Evolutionary conservation across 2,113 vertebrate species (phyloP).

Genomic region (Xiphias gladius): DNA sequence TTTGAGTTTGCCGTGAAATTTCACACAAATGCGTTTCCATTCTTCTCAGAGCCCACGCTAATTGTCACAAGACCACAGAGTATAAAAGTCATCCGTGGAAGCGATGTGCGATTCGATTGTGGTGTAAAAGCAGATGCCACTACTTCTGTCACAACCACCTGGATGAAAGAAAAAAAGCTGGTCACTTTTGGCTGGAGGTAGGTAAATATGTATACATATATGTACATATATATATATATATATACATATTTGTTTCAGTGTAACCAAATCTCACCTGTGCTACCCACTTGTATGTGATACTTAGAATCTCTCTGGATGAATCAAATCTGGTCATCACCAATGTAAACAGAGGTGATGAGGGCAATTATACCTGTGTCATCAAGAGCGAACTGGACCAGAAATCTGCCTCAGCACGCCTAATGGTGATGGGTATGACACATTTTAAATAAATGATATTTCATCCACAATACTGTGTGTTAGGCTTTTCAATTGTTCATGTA

Average conservation of each 20-base stretch:
- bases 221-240: no score
- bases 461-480: not conserved
- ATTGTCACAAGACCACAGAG: slow-evolving; percentile 91
- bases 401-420: slow-evolving; percentile 91
- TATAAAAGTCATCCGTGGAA: slow-evolving; percentile 88
- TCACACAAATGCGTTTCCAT: not conserved
- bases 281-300: not conserved
- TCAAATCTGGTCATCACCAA: slow-evolving; percentile 92
- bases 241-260: not conserved
- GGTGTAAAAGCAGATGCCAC: slow-evolving; percentile 88
- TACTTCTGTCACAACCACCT: slow-evolving; percentile 87
- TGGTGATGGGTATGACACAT: slow-evolving; percentile 89
- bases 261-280: not conserved
- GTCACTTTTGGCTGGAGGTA: slow-evolving; percentile 80
- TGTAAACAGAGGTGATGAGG: slow-evolving; percentile 91
- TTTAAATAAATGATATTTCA: slow-evolving; percentile 9
- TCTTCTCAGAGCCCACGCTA: slow-evolving; percentile 90
- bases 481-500: not conserved
- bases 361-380: slow-evolving; percentile 92
- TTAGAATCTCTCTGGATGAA: slow-evolving; percentile 92
- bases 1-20: not conserved
- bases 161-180: slow-evolving; percentile 90
- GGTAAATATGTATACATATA: not conserved
- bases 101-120: slow-evolving; percentile 89
- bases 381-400: slow-evolving; percentile 94